phyloP scores from a whole-genome alignment of 2,888 invertebrate species.

The Ophion slaviceki region DNA sequence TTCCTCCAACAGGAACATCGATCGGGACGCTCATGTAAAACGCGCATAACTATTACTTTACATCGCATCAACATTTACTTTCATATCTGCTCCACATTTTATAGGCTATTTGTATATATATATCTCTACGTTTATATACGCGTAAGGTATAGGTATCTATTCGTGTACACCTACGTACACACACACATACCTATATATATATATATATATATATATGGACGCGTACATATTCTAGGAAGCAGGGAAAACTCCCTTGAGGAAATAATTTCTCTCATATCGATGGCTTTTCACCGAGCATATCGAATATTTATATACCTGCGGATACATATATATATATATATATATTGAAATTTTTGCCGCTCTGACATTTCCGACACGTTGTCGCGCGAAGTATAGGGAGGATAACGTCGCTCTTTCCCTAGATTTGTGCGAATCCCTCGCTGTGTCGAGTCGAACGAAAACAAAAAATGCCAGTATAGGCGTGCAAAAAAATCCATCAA shows the following conservation, averaged over 20 bases:
- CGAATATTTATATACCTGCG: constrained; percentile 20
- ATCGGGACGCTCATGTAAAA: constrained; percentile 23
- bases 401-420: neutral
- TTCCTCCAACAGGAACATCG: constrained; percentile 22
- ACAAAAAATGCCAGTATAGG: neutral
- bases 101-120: constrained; percentile 19
- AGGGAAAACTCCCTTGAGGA: constrained; percentile 39
- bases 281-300: constrained; percentile 41
- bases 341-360: constrained; percentile 1
- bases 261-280: constrained; percentile 59
- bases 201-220: neutral
- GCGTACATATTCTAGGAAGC: constrained; percentile 23
- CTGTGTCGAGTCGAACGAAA: constrained; percentile 5
- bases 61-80: constrained; percentile 50
- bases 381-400: constrained; percentile 24
- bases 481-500: neutral
- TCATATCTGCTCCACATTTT: constrained; percentile 47
- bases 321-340: constrained; percentile 10
- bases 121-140: constrained; percentile 1
- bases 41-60: constrained; percentile 42
- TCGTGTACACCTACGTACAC: neutral
- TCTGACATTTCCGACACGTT: constrained; percentile 38
- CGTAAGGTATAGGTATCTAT: neutral
- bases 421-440: constrained; percentile 33
- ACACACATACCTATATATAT: too few relatives aligned